Evolutionary conservation across 1,140 invertebrate genomes (phyloP).

Genomic region (Drosophila rufa): DNA sequence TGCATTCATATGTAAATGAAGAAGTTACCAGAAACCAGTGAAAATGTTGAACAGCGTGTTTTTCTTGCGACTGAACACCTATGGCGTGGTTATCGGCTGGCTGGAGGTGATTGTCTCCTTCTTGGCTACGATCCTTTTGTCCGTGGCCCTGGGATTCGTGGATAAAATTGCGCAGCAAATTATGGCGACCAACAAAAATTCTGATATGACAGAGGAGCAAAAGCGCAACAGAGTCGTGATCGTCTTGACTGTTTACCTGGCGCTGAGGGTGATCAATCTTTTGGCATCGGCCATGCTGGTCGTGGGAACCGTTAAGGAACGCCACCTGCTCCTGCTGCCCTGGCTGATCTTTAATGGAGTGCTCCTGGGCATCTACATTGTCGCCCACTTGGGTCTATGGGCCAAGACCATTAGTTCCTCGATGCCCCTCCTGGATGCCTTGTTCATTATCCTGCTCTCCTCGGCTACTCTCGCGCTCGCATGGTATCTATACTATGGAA

Average conservation of each 20-base stretch:
- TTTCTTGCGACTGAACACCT: constrained; percentile 65
- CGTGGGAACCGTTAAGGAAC: constrained; percentile 67
- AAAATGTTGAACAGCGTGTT: constrained; percentile 58
- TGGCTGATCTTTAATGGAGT: constrained; percentile 59
- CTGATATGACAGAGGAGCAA: constrained; percentile 1
- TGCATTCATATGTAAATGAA: too few relatives aligned
- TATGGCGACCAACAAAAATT: too few relatives aligned
- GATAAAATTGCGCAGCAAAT: constrained; percentile 41
- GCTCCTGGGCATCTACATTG: not conserved
- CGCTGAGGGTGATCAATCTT: constrained; percentile 40
- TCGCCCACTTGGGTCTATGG: constrained; percentile 2
- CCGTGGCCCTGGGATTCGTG: constrained; percentile 19
- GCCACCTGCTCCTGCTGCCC: constrained; percentile 64
- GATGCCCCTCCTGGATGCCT: not conserved
- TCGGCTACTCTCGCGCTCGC: constrained; percentile 27
- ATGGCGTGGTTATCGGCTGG: constrained; percentile 68
- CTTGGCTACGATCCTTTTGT: constrained; percentile 21
- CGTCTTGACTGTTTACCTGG: constrained; percentile 39
- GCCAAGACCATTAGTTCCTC: not conserved
- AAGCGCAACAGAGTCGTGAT: constrained; percentile 39
- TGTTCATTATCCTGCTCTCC: constrained; percentile 4
- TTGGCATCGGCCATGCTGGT: constrained; percentile 58
- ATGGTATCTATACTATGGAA: constrained; percentile 54
- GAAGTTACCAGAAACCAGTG: not conserved
- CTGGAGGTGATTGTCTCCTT: constrained; percentile 42